Percentiles rank a stretch among this genome's conserved stretches.
These are phyloP conservation scores for Phaenicophaeus curvirostris DNA, from an alignment of 2,797 vertebrate genomes.

Conservation along the genomic window DNA sequence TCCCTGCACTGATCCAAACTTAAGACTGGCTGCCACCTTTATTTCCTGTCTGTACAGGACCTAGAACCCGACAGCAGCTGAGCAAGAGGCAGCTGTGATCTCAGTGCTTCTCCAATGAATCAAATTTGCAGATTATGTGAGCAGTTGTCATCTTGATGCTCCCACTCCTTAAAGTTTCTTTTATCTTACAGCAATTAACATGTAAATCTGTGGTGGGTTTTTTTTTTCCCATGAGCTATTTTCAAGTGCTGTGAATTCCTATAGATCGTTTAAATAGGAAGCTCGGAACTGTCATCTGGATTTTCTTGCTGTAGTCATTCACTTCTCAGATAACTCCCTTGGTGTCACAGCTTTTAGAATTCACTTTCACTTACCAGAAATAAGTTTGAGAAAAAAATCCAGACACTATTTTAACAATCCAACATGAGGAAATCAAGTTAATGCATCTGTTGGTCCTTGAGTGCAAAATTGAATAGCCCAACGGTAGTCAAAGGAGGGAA, in stretches of 20 bases:
- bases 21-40: not conserved
- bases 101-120: not conserved
- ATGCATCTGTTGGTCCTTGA: not conserved
- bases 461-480: not conserved
- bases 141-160: slow-evolving; percentile 12
- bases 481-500: not conserved
- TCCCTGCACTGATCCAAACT: not conserved
- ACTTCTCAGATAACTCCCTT: not conserved
- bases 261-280: slow-evolving; percentile 15
- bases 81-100: not conserved
- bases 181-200: slow-evolving; percentile 37
- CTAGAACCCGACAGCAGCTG: not conserved
- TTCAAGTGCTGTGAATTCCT: slow-evolving; percentile 33
- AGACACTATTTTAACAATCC: not conserved
- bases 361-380: not conserved
- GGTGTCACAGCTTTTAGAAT: slow-evolving; percentile 10
- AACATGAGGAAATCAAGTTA: not conserved
- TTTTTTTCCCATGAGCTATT: not conserved
- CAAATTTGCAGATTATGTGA: not conserved
- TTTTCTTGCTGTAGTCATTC: slow-evolving; percentile 30
- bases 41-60: accelerated
- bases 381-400: not conserved
- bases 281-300: slow-evolving; percentile 45
- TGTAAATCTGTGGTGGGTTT: not conserved
- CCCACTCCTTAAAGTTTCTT: slow-evolving; percentile 20